A percentile compares a stretch with the other conserved stretches of the same genome.
phyloP scores from a whole-genome alignment of 1,140 invertebrate genomes.

The Luehdorfia chinensis region DNA sequence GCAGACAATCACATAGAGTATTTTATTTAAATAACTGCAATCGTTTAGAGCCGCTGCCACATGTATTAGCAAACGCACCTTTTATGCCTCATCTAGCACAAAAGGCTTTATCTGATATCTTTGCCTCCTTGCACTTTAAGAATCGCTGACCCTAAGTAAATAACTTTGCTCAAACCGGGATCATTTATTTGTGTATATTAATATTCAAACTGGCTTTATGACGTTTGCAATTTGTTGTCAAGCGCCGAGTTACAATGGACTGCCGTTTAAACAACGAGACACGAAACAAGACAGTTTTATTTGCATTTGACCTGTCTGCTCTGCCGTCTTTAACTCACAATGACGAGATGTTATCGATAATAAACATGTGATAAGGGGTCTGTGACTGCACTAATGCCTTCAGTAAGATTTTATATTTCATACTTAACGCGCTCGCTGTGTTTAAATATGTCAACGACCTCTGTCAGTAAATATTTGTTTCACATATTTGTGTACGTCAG shows the following conservation, averaged over 20 bases:
- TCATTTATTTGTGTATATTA: conserved; percentile 62
- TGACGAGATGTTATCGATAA: conserved; percentile 6
- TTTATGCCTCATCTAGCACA: no score
- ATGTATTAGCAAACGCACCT: no score
- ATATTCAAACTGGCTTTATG: conserved; percentile 65
- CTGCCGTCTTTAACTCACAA: conserved; percentile 50
- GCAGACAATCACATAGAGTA: no score
- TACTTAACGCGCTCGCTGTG: not conserved
- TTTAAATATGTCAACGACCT: no score
- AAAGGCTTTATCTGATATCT: no score
- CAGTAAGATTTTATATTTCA: not conserved
- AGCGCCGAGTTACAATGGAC: conserved; percentile 46
- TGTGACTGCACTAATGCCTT: not conserved
- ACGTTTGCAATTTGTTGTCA: conserved; percentile 63
- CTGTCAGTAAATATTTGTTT: conserved; percentile 11
- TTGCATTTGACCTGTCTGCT: conserved; percentile 65
- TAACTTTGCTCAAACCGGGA: conserved; percentile 40
- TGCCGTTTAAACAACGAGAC: conserved; percentile 42
- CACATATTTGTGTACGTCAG: conserved; percentile 4
- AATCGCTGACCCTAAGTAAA: conserved; percentile 38
- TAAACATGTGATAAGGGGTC: not conserved
- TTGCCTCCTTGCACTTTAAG: conserved; percentile 47
- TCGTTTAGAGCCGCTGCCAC: no score
- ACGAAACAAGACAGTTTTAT: conserved; percentile 64
- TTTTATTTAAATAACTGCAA: no score